Evolutionary conservation across 2,888 invertebrate species (phyloP).

Genomic region (Drosophila putrida): DNA sequence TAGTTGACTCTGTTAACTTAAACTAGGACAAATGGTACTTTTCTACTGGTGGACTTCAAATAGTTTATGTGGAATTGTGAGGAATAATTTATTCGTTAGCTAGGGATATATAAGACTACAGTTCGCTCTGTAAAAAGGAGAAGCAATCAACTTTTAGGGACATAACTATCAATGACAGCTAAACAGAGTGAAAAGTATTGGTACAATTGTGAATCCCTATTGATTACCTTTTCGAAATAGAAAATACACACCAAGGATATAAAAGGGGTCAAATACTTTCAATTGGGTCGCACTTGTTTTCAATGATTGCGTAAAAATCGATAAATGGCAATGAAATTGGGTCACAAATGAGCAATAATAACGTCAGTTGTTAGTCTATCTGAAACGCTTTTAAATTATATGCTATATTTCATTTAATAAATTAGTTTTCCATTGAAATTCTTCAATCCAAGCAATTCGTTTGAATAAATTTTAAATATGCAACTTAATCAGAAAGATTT

Average conservation of each 20-base stretch:
- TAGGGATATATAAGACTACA: not conserved
- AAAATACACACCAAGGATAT: not conserved
- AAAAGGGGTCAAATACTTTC: slow-evolving; percentile 15
- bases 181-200: slow-evolving; percentile 4
- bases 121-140: not conserved
- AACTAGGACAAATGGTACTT: slow-evolving; percentile 11
- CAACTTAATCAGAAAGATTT: slow-evolving; percentile 5
- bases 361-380: too few species aligned
- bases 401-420: too few species aligned
- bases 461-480: not conserved
- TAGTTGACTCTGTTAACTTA: slow-evolving; percentile 24
- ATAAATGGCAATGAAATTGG: slow-evolving; percentile 29
- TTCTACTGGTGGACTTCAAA: slow-evolving; percentile 19
- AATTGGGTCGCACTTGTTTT: slow-evolving; percentile 21
- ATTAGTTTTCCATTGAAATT: too few species aligned
- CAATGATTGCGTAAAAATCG: slow-evolving; percentile 28
- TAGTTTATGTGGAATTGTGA: slow-evolving; percentile 21
- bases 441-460: too few species aligned
- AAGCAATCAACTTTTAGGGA: not conserved
- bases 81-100: not conserved
- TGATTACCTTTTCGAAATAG: not conserved
- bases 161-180: slow-evolving; percentile 14
- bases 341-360: slow-evolving; percentile 11
- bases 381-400: too few species aligned
- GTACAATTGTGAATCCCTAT: not conserved